Base-by-base conservation (phyloP, 1,140 invertebrate genomes). In the Hypsibius dujardini region DNA sequence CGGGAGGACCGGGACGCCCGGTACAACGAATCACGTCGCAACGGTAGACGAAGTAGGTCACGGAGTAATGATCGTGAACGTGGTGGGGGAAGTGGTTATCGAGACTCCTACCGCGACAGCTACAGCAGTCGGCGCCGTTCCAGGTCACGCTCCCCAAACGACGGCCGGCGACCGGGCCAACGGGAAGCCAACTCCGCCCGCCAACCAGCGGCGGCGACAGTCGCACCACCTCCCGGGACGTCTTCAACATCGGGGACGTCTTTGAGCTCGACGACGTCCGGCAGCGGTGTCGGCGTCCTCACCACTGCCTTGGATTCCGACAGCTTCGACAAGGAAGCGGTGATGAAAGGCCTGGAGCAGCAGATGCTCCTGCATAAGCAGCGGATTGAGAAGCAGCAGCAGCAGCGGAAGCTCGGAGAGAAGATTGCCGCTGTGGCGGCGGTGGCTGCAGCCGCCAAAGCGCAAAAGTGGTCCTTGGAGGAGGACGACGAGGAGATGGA, bases 31-130 rank as follows among this genome's bases (percentile, higher is more conserved):
- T 7, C 7, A 7, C 50, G 50, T 56, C 7, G n/a, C 50, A 56
- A 56, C n/a, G n/a, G n/a, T n/a, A n/a, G n/a, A n/a, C 50, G 50
- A 56, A 7, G 50, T 56, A 56, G 50, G 50, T 56, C 50, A 56
- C 50, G 7, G 7, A 56, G n/a, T 56, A n/a, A 56, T 7, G 50
- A 56, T 7, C 50, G 50, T 56, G 7, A 56, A 7, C 50, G 50
- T n/a, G 50, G n/a, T 7, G 7, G n/a, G 7, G 50, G 50, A 7
- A 7, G 50, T 56, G n/a, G 50, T 56, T 56, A 7, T 7, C 7
- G n/a, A n/a, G n/a, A n/a, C n/a, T n/a, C n/a, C n/a, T n/a, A n/a
- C n/a, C n/a, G n/a, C n/a, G n/a, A n/a, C n/a, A n/a, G n/a, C n/a
- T n/a, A 56, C n/a, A 7, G 50, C n/a, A n/a, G n/a, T 56, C 50